Percentiles rank a stretch among this genome's conserved stretches.
phyloP scores from a whole-genome alignment of 2,113 vertebrate species.

The Eudyptes chrysolophus region DNA sequence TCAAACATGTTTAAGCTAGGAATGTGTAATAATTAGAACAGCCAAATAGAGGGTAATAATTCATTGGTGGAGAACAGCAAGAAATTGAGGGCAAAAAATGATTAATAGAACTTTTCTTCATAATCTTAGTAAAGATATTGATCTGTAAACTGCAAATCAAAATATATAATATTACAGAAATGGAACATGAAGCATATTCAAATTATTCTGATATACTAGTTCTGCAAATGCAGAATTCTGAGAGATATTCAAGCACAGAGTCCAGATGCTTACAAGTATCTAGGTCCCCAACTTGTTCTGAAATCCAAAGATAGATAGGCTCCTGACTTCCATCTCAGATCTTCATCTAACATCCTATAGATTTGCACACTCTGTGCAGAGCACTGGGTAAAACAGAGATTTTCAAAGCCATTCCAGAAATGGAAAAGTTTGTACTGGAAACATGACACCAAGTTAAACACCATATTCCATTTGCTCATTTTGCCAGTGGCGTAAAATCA shows the following conservation, averaged over 20 bases:
- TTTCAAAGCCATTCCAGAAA: not conserved
- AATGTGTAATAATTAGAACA: not conserved
- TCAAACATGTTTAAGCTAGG: constrained; percentile 22
- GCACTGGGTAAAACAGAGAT: not conserved
- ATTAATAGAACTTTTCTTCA: not conserved
- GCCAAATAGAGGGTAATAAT: not conserved
- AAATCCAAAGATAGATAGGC: constrained; percentile 8
- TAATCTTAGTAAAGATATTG: not conserved
- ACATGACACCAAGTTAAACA: not conserved
- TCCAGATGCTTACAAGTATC: constrained; percentile 5
- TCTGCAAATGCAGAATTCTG: not conserved
- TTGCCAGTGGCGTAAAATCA: not conserved
- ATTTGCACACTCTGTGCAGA: not conserved
- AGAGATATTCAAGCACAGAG: not conserved
- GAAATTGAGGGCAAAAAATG: not conserved
- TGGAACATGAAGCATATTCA: not conserved
- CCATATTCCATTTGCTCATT: not conserved
- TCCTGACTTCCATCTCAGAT: not conserved
- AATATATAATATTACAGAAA: not conserved
- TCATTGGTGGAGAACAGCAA: not conserved
- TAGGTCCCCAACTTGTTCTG: not conserved
- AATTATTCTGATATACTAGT: not conserved
- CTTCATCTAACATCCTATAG: not conserved
- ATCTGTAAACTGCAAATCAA: not conserved
- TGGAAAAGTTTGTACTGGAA: not conserved